phyloP scores from a whole-genome alignment of 2,888 invertebrate species.

The Myathropa florea region DNA sequence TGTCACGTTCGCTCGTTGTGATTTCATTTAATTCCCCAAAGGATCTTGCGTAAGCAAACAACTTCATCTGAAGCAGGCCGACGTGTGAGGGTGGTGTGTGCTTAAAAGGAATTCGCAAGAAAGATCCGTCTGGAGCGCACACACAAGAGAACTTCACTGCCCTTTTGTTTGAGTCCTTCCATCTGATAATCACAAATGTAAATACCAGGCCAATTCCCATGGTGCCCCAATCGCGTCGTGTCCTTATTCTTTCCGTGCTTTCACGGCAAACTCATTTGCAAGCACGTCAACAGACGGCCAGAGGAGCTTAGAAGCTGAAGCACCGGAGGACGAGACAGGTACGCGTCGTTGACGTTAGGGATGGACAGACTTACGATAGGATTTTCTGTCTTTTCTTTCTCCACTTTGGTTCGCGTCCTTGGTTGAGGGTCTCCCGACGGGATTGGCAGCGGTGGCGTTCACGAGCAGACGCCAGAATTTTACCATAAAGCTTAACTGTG shows the following conservation, averaged over 20 bases:
- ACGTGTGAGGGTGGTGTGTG: not conserved
- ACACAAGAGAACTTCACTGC: not conserved
- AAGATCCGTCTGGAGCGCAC: not conserved
- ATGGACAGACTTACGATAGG: slow-evolving; percentile 15
- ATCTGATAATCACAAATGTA: slow-evolving; percentile 46
- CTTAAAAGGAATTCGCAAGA: not conserved
- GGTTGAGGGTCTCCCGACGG: not conserved
- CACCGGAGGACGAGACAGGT: slow-evolving; percentile 9
- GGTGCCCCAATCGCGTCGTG: slow-evolving; percentile 3
- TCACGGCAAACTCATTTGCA: slow-evolving; percentile 26
- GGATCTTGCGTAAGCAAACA: not conserved
- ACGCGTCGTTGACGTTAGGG: not conserved
- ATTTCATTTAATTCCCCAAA: not conserved
- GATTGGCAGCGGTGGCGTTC: slow-evolving; percentile 7
- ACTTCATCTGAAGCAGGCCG: not conserved
- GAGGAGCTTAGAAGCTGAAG: slow-evolving; percentile 2
- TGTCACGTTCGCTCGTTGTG: not conserved
- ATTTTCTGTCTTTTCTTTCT: not conserved
- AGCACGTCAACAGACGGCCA: slow-evolving; percentile 26
- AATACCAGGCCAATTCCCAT: slow-evolving; percentile 1
- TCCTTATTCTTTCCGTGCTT: not conserved
- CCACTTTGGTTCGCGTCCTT: not conserved
- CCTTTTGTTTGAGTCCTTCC: slow-evolving; percentile 1
- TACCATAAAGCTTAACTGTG: slow-evolving; percentile 40
- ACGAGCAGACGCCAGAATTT: slow-evolving; percentile 38